Evolutionary conservation across 2,888 invertebrate species (phyloP).

Genomic region (Gasteruption jaculator): DNA sequence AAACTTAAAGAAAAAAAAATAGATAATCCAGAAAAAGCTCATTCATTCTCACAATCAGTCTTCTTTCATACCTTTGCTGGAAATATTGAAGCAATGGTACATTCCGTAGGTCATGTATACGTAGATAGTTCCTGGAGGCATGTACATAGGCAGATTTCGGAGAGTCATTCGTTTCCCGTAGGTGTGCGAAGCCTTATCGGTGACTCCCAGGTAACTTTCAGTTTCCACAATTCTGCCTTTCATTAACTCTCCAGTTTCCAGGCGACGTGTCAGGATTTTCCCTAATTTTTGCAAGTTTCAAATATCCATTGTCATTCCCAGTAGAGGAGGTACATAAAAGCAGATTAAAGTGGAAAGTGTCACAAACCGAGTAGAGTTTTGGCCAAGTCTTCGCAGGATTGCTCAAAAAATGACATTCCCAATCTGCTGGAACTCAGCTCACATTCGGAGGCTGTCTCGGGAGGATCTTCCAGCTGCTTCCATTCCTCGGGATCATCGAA

Average conservation of each 20-base stretch:
- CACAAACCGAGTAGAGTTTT: constrained; percentile 53
- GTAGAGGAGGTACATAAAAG: background rate
- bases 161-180: constrained; percentile 58
- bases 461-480: constrained; percentile 44
- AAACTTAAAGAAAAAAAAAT: background rate
- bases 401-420: constrained; percentile 48
- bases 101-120: constrained; percentile 73
- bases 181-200: constrained; percentile 66
- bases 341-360: constrained; percentile 3
- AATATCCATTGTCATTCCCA: background rate
- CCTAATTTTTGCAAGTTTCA: constrained; percentile 45
- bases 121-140: constrained; percentile 67
- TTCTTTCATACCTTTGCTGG: constrained; percentile 55
- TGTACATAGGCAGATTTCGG: constrained; percentile 67
- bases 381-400: constrained; percentile 55
- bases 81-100: constrained; percentile 72
- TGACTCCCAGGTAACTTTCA: constrained; percentile 65
- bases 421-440: constrained; percentile 36
- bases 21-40: too few species aligned
- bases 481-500: too few species aligned
- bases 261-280: constrained; percentile 58
- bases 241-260: constrained; percentile 54
- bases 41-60: too few species aligned
- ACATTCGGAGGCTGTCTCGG: constrained; percentile 36
- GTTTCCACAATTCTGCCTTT: constrained; percentile 69